Evolutionary conservation across 1,140 invertebrate genomes (phyloP).

Genomic region (Glomeris maerens): DNA sequence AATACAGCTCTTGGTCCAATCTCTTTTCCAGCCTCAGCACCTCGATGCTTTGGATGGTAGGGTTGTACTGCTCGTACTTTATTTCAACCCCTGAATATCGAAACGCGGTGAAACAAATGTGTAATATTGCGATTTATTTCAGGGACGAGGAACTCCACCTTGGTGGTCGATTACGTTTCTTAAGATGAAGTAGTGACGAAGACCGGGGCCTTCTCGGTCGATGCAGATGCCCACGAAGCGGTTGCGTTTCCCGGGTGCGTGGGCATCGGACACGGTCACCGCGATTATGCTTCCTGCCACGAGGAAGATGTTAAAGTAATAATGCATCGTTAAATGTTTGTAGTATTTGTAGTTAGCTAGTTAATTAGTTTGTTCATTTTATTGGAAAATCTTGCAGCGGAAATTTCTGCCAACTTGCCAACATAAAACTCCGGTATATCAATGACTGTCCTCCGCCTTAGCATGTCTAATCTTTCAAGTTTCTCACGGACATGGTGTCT

Average conservation of each 20-base stretch:
- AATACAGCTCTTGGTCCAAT: slow-evolving; percentile 75
- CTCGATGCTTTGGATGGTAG: slow-evolving; percentile 76
- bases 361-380: too few relatives aligned
- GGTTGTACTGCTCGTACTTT: slow-evolving; percentile 84
- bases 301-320: slow-evolving; percentile 15
- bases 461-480: slow-evolving; percentile 83
- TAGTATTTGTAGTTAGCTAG: too few relatives aligned
- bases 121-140: slow-evolving; percentile 5
- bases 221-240: slow-evolving; percentile 97
- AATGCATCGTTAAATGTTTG: too few relatives aligned
- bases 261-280: slow-evolving; percentile 75
- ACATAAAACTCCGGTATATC: slow-evolving; percentile 97
- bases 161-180: slow-evolving; percentile 84
- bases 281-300: slow-evolving; percentile 70
- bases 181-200: slow-evolving; percentile 67
- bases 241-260: slow-evolving; percentile 68
- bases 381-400: too few relatives aligned
- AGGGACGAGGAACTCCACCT: slow-evolving; percentile 33
- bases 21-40: slow-evolving; percentile 82
- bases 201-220: slow-evolving; percentile 56
- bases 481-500: slow-evolving; percentile 72
- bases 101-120: slow-evolving; percentile 10
- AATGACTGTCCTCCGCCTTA: slow-evolving; percentile 61
- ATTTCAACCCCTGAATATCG: slow-evolving; percentile 60
- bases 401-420: slow-evolving; percentile 57